Percentiles rank a stretch among this genome's conserved stretches.
Evolutionary conservation across 2,113 vertebrate genomes (phyloP).

Genomic region (Pteruthius melanotis): DNA sequence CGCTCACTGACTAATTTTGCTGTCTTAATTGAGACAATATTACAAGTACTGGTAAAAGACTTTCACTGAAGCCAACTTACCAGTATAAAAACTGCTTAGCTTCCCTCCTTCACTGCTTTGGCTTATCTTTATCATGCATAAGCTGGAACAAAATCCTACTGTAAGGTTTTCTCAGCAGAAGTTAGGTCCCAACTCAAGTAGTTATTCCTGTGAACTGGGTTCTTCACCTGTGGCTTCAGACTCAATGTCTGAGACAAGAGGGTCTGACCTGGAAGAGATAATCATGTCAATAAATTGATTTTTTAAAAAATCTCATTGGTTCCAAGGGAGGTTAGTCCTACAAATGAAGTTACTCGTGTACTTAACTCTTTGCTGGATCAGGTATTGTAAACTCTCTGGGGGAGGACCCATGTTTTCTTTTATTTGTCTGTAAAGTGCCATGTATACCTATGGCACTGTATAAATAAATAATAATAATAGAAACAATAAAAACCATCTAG

Average conservation of each 20-base stretch:
- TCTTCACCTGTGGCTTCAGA: neutral
- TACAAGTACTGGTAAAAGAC: neutral
- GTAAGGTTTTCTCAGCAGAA: neutral
- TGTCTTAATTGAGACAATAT: neutral
- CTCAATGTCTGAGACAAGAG: neutral
- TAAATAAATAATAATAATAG: conserved; percentile 65
- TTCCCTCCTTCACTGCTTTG: neutral
- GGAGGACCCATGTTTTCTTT: conserved; percentile 28
- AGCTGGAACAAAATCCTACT: neutral
- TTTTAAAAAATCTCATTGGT: neutral
- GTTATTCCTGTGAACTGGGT: neutral
- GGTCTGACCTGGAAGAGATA: neutral
- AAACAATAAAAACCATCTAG: conserved; percentile 60
- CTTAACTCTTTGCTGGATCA: conserved; percentile 1
- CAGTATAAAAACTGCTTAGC: neutral
- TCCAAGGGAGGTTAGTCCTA: neutral
- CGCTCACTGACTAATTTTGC: neutral
- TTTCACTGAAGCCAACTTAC: neutral
- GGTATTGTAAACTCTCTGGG: conserved; percentile 37
- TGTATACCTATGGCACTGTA: conserved; percentile 45
- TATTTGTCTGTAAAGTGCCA: conserved; percentile 63
- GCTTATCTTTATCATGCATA: neutral
- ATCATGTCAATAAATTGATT: neutral
- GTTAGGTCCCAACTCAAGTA: accelerated
- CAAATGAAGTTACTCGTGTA: neutral